Base-by-base conservation (phyloP, 1,140 invertebrate genomes). In the Drosophila ohnishii region DNA sequence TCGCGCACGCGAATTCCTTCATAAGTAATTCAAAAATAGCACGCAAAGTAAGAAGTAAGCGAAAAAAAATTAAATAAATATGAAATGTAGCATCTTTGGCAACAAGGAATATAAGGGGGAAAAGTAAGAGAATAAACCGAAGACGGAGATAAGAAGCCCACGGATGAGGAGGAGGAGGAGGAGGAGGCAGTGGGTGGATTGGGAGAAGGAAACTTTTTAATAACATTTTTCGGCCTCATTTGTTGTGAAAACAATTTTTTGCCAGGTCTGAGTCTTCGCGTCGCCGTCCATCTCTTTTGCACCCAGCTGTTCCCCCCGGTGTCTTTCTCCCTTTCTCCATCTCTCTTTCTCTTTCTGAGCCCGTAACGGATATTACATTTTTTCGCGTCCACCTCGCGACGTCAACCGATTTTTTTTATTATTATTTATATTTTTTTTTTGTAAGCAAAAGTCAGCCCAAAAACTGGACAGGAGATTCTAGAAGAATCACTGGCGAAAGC, bases 141-240 rank as follows among this genome's bases (percentile, higher is more conserved):
- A 74, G 35, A 75, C 37, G 37, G 19, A 65, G 64, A 69, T 72
- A 72, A 59, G 66, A 71, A 32, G 25, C 25, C 16, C 5, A 28
- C 25, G 5, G 25, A 28, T 5, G 6, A 2, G 16, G 22, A 28
- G 30, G 7, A 14, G 40, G 40, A 2, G 53, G n/a, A 6, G 42
- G 3, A 34, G 42, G 3, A 34, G 25, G 11, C 1, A 4, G 11
- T 8, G 72, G 32, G 25, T 8, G 58, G 7, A 13, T 35, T 55
- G 51, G 51, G 78, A 77, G 80, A 86, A 81, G 84, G 78, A 88
- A 87, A 87, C 83, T 87, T 87, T 87, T 87, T 87, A 87, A 87
- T 87, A 87, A 87, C 83, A 87, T 87, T 87, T 87, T 87, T 87
- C 83, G 84, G 83, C 83, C 83, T 87, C 83, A 87, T 87, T 87